phyloP scores from a whole-genome alignment of 2,797 vertebrate genomes.

The Lindbergichthys nudifrons region DNA sequence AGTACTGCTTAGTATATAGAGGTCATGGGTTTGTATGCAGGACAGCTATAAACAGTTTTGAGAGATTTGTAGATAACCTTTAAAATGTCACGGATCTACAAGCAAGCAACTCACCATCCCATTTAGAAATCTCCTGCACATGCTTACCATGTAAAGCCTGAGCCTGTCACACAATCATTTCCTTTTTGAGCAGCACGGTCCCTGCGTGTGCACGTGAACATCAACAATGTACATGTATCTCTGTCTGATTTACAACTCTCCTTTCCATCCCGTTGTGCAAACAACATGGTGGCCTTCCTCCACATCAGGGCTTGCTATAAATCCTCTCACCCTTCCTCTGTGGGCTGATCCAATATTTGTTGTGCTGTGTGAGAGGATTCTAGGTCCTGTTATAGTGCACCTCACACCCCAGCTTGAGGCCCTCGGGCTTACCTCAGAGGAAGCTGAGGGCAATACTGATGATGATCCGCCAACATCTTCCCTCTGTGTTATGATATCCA shows the following conservation, averaged over 20 bases:
- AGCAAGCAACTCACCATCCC: not conserved
- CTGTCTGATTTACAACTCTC: constrained; percentile 38
- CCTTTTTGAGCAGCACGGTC: constrained; percentile 43
- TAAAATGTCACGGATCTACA: constrained; percentile 15
- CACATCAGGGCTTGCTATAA: constrained; percentile 34
- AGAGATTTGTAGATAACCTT: constrained; percentile 19
- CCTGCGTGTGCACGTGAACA: constrained; percentile 17
- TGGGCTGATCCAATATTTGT: constrained; percentile 42
- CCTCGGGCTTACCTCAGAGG: constrained; percentile 5
- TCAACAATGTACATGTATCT: constrained; percentile 36
- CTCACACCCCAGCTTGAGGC: constrained; percentile 1
- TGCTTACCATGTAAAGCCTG: constrained; percentile 30
- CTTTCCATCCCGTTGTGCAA: constrained; percentile 29
- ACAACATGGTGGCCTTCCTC: constrained; percentile 45
- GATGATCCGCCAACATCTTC: not conserved
- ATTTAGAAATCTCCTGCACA: constrained; percentile 22
- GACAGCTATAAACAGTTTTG: constrained; percentile 1
- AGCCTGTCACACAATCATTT: constrained; percentile 38
- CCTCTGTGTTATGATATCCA: not conserved
- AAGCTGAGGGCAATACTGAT: not conserved
- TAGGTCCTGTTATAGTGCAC: constrained; percentile 6
- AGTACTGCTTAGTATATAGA: not conserved
- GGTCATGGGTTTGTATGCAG: not conserved
- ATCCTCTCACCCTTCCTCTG: constrained; percentile 36
- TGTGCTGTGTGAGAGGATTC: constrained; percentile 17